These are phyloP conservation scores for Hermodice carunculata DNA, from an alignment of 2,888 invertebrate species.

Conservation along the genomic window DNA sequence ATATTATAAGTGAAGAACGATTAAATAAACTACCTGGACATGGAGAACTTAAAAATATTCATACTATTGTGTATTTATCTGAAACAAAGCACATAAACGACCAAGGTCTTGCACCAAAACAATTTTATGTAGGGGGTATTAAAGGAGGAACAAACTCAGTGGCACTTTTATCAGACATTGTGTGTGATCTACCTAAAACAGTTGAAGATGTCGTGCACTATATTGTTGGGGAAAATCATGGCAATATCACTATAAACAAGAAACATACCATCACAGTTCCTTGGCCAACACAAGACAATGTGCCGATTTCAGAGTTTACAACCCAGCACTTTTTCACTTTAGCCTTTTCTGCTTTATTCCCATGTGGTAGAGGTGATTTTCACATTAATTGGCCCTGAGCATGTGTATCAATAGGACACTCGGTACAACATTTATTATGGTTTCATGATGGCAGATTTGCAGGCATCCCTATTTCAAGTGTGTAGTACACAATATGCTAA, in stretches of 20 bases:
- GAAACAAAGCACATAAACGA: conserved; percentile 18
- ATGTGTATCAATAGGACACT: not conserved
- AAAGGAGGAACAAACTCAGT: conserved; percentile 21
- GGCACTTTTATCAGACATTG: conserved; percentile 8
- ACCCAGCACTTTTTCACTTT: no score
- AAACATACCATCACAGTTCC: no score
- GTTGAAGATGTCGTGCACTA: not conserved
- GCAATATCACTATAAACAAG: no score
- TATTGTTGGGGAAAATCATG: conserved; percentile 5
- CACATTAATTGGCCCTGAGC: not conserved
- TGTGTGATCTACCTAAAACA: not conserved
- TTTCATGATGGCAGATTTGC: conserved; percentile 3
- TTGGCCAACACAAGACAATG: conserved; percentile 24
- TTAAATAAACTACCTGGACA: no score
- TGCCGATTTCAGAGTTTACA: conserved; percentile 3
- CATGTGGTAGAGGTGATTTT: conserved; percentile 1
- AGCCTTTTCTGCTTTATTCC: conserved; percentile 3
- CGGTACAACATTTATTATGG: conserved; percentile 5
- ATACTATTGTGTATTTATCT: conserved; percentile 6
- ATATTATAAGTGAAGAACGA: conserved; percentile 22
- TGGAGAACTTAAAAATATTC: conserved; percentile 18
- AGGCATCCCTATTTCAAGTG: no score
- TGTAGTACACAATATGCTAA: no score
- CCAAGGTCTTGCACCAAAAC: no score
- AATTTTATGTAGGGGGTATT: conserved; percentile 20